Percentiles rank a stretch among this genome's conserved stretches.
phyloP scores from a whole-genome alignment of 1,140 invertebrate genomes.

The Drosophila grimshawi region DNA sequence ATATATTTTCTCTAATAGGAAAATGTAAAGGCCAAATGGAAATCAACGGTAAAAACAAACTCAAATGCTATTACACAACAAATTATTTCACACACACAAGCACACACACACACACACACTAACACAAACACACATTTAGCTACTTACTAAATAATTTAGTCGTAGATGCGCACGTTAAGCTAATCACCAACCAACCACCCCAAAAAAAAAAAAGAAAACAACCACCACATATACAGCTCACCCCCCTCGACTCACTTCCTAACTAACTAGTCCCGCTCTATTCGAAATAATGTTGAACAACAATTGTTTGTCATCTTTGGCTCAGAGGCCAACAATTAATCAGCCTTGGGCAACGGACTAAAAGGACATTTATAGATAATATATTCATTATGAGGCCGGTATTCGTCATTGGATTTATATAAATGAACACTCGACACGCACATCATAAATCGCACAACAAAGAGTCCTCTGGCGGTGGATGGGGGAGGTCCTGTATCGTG shows the following conservation, averaged over 20 bases:
- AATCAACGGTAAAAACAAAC: conserved; percentile 81
- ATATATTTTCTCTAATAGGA: conserved; percentile 77
- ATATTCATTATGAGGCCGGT: conserved; percentile 66
- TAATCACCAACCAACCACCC: conserved; percentile 7
- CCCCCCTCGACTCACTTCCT: background rate
- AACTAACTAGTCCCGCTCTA: conserved; percentile 8
- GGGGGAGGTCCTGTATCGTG: background rate
- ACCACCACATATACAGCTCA: background rate
- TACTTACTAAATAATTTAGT: conserved; percentile 25
- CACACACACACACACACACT: conserved; percentile 3
- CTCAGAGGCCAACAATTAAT: conserved; percentile 62
- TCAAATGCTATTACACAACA: conserved; percentile 42
- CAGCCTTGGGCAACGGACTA: conserved; percentile 44
- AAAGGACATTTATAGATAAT: conserved; percentile 72
- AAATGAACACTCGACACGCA: conserved; percentile 80
- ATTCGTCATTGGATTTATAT: conserved; percentile 79
- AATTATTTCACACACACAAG: conserved; percentile 8
- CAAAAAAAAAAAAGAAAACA: background rate
- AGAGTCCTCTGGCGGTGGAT: background rate
- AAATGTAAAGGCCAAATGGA: conserved; percentile 82
- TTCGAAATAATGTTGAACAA: conserved; percentile 50
- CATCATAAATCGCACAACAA: conserved; percentile 76
- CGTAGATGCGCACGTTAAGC: conserved; percentile 37
- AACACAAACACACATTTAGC: conserved; percentile 2
- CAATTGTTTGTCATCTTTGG: conserved; percentile 74